These are phyloP conservation scores for Pollenia amentaria DNA, from an alignment of 2,888 invertebrate species.

Conservation along the genomic window DNA sequence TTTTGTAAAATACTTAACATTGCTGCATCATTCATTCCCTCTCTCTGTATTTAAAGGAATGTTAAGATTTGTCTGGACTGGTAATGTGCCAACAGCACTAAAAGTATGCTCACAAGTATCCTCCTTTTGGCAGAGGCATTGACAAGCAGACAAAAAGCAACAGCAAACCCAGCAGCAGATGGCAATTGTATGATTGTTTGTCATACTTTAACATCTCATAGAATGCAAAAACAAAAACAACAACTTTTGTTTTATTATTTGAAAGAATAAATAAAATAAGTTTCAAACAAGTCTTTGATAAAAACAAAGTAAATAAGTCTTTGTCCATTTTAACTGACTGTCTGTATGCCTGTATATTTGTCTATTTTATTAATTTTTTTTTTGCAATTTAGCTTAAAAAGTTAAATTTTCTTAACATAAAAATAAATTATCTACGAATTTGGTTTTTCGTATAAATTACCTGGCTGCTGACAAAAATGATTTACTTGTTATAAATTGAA, in stretches of 20 bases:
- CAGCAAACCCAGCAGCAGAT: slow-evolving; percentile 40
- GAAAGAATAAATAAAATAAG: neutral
- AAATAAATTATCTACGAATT: slow-evolving; percentile 26
- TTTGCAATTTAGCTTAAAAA: slow-evolving; percentile 1
- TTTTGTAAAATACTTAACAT: slow-evolving; percentile 46
- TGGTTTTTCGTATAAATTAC: slow-evolving; percentile 13
- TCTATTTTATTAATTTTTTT: neutral
- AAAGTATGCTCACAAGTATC: slow-evolving; percentile 18
- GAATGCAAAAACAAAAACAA: neutral
- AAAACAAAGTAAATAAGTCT: neutral
- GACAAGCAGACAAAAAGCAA: slow-evolving; percentile 56
- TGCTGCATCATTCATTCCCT: slow-evolving; percentile 9
- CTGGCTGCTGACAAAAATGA: slow-evolving; percentile 26
- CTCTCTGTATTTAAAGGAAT: neutral
- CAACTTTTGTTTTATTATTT: slow-evolving; percentile 1
- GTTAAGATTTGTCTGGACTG: slow-evolving; percentile 29
- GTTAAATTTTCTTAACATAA: neutral
- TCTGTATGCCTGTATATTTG: neutral
- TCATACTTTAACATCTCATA: slow-evolving; percentile 36
- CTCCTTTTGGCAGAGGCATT: slow-evolving; percentile 34
- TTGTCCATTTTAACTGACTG: neutral
- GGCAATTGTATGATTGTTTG: slow-evolving; percentile 50
- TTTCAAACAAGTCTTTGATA: slow-evolving; percentile 5
- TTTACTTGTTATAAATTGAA: slow-evolving; percentile 46
- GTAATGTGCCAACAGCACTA: slow-evolving; percentile 58